Evolutionary conservation across 2,113 vertebrate species (phyloP).

Genomic region (Callipepla squamata): DNA sequence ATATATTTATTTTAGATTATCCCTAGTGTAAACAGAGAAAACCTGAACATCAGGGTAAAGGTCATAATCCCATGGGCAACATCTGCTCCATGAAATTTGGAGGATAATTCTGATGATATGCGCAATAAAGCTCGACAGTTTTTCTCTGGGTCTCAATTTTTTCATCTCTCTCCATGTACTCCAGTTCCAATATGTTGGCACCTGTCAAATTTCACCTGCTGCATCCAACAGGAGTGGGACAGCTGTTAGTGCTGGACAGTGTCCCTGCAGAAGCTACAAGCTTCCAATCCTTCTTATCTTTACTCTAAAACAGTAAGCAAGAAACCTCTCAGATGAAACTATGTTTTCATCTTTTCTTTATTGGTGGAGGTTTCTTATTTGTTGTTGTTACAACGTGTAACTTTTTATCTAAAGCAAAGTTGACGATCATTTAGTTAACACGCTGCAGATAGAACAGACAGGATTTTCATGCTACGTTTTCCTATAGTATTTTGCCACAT

Average conservation of each 20-base stretch:
- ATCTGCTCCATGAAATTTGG: conserved; percentile 31
- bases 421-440: not conserved
- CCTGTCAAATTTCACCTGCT: not conserved
- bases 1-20: conserved; percentile 54
- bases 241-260: not conserved
- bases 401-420: not conserved
- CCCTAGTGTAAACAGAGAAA: conserved; percentile 47
- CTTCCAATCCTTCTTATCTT: not conserved
- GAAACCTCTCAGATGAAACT: not conserved
- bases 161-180: not conserved
- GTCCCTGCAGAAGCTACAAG: not conserved
- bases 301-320: not conserved
- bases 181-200: not conserved
- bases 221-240: not conserved
- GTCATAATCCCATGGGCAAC: conserved; percentile 35
- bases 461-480: not conserved
- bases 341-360: not conserved
- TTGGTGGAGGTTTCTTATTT: too few species aligned
- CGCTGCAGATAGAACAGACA: not conserved
- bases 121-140: not conserved
- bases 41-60: conserved; percentile 61
- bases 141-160: not conserved
- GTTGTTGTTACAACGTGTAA: not conserved
- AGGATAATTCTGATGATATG: not conserved
- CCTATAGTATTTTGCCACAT: not conserved